These are phyloP conservation scores for Staurois parvus DNA, from an alignment of 2,797 vertebrate species.

Conservation along the genomic window DNA sequence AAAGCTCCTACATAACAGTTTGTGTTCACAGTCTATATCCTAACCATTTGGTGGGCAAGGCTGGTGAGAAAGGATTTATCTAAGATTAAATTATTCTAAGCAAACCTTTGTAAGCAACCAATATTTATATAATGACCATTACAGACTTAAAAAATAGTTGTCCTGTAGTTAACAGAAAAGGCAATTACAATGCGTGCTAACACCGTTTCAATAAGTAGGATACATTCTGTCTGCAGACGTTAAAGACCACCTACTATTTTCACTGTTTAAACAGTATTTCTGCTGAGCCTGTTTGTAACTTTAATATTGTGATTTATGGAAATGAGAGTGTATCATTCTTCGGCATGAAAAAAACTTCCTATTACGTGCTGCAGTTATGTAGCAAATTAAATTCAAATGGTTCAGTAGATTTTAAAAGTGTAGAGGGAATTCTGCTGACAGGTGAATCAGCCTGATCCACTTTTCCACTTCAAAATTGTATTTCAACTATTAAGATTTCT, in stretches of 20 bases:
- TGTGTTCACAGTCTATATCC: no score
- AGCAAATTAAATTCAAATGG: constrained; percentile 46
- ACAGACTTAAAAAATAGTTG: background rate
- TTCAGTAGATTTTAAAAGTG: constrained; percentile 31
- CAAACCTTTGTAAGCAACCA: no score
- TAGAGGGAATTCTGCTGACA: constrained; percentile 44
- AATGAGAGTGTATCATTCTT: constrained; percentile 31
- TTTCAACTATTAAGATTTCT: constrained; percentile 45
- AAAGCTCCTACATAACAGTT: no score
- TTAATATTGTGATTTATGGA: constrained; percentile 43
- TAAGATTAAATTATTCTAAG: no score
- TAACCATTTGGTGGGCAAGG: no score
- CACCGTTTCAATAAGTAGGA: background rate
- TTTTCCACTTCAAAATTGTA: constrained; percentile 48
- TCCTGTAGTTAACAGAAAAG: background rate
- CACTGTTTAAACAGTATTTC: background rate
- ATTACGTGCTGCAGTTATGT: constrained; percentile 25
- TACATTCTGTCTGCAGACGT: background rate
- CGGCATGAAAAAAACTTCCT: constrained; percentile 12
- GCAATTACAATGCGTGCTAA: background rate
- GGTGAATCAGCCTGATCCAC: constrained; percentile 34
- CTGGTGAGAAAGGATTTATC: no score
- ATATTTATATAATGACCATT: no score
- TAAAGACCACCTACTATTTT: background rate
- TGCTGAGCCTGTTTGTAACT: constrained; percentile 13